Conservation (phyloP, 2,797 vertebrate species). For the Pseudochirops corinnae region DNA sequence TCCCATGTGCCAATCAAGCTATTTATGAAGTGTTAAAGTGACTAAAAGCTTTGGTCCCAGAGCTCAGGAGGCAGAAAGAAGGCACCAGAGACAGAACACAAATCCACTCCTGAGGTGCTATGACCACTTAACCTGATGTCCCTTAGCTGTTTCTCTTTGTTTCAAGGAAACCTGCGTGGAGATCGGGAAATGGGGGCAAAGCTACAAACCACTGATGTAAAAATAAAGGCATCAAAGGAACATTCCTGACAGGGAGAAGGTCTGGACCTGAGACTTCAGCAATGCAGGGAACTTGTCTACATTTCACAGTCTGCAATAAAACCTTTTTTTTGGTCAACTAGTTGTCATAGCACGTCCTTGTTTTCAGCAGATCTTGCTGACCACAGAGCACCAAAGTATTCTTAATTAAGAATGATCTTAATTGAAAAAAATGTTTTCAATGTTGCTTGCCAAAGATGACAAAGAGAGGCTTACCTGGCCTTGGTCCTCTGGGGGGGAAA, state of each 20-base stretch:
- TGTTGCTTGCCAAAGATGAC: neutral
- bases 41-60: neutral
- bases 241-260: neutral
- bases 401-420: neutral
- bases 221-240: neutral
- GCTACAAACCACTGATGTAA: neutral
- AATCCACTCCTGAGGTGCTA: neutral
- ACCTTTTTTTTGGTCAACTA: neutral
- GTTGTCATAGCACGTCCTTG: neutral
- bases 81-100: neutral
- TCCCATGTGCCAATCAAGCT: neutral
- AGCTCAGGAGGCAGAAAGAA: neutral
- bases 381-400: neutral
- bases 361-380: neutral
- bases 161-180: neutral
- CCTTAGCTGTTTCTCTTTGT: neutral
- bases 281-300: neutral
- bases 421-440: conserved; percentile 1
- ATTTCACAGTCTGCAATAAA: neutral
- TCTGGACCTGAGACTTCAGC: neutral
- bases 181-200: neutral
- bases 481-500: conserved; percentile 91
- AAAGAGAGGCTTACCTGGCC: conserved; percentile 88
- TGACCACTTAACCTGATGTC: neutral
- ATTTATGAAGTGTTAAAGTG: neutral